Base-by-base conservation (phyloP, 2,888 invertebrate species). In the Himalopsyche anomala region DNA sequence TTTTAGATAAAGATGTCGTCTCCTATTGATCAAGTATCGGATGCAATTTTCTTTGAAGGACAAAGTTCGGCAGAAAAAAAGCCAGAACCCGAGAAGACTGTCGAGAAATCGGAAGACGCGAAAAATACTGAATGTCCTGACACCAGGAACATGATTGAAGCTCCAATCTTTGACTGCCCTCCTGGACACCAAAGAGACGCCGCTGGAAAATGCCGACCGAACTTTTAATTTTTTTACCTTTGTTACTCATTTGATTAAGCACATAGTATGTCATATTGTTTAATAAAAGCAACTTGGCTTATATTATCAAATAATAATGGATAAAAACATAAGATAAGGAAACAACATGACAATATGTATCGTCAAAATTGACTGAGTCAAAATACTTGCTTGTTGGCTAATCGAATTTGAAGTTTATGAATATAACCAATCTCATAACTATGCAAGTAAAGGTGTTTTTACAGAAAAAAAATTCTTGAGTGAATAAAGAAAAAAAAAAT, bases 141-240 rank as follows among this genome's bases (percentile, higher is more conserved):
- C 28, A 6, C 62, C 19, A 83, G 83, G 51, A 42, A 36, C 28
- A 74, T 83, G 42, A 74, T 83, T 2, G 74, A 83, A 74, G 83
- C 79, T 9, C 83, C 74, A 3, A 17, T 74, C 17, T 38, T 28
- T n/a, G 42, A 17, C 11, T 83, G 83, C 28, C 19, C 40, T 17
- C 40, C 40, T 17, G 51, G 38, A 8, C 45, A 74, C 4, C 74
- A 19, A 9, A 69, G 83, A 38, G 83, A 83, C 54, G n/a, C 38
- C 6, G n/a, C 28, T 40, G 83, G 83, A 55, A 40, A 28, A 62
- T 83, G 83, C 40, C 62, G 83, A 62, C 83, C 83, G 28, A 56
- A 69, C 17, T 83, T 83, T 62, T 62, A 62, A 62, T 56, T 6
- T 56, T 56, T 6, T n/a, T 8, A n/a, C 1, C 1, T 17, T 56